Percentiles rank a stretch among this genome's conserved stretches.
Evolutionary conservation across 2,113 vertebrate species (phyloP).

Genomic region (Brachypteracias leptosomus): DNA sequence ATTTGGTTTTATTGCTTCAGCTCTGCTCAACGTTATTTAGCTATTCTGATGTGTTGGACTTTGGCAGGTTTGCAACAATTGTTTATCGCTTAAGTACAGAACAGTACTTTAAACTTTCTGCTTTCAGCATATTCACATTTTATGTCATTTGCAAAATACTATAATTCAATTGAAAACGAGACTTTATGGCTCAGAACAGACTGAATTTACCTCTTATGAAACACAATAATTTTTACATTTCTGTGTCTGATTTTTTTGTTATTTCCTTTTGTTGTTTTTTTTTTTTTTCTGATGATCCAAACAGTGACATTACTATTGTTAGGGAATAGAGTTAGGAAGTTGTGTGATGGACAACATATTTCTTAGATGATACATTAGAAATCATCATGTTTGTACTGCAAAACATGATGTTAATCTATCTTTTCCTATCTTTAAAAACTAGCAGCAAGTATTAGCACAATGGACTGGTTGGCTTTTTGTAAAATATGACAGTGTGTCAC

Average conservation of each 20-base stretch:
- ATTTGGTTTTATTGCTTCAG: conserved; percentile 22
- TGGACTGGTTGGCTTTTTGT: neutral
- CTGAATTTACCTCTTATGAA: neutral
- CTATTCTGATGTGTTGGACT: neutral
- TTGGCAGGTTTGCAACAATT: neutral
- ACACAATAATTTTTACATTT: neutral
- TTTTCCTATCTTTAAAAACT: neutral
- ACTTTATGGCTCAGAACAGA: neutral
- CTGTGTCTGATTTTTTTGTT: neutral
- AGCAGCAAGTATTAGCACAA: neutral
- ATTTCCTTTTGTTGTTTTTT: neutral
- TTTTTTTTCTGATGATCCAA: neutral
- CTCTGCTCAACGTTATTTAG: neutral
- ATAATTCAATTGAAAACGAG: neutral
- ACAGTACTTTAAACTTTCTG: neutral
- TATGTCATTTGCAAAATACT: neutral
- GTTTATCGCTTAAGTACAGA: neutral
- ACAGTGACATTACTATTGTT: neutral
- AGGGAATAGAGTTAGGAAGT: neutral
- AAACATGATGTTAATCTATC: neutral
- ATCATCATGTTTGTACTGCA: neutral
- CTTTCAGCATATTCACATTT: neutral
- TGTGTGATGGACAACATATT: neutral
- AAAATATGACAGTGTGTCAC: neutral
- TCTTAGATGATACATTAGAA: neutral